Evolutionary conservation across 2,113 vertebrate species (phyloP), one percentile per base, ranked within the genome.

Genomic region (Antechinus flavipes): DNA sequence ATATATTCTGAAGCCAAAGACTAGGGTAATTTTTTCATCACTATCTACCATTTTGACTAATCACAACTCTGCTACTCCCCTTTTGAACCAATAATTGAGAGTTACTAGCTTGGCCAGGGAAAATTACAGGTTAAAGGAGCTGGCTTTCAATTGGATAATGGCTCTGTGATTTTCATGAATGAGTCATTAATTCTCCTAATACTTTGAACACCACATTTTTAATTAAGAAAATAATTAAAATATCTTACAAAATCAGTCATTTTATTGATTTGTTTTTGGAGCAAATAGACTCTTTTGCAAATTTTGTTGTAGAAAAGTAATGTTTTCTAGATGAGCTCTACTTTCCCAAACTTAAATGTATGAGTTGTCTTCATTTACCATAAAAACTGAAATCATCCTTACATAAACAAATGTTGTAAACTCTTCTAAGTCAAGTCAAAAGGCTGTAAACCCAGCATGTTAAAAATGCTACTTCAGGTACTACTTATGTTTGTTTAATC

Each of bases 101-200:
- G 68, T 42, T 84, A 84, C n/a, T n/a, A 23, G 35, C 68, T 84
- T 84, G n/a, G 42, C n/a, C 76, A 92, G 22, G 54, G 76, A 92
- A 89, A 93, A 94, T 0, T 84, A 84, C 68, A 94, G 84, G 42
- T 46, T 93, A 84, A 94, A 95, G 68, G 96, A 94, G 46, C 92
- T 58, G 89, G 55, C 90, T 95, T 95, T 95, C 97, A 96, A 93
- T 14, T 54, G 76, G 97, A 47, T n/a, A 76, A 90, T 94, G 93
- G 84, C 68, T 93, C 12, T 23, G 91, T 90, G 91, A 96, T 91
- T 97, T 95, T 94, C 50, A 89, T 94, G 95, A 96, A 94, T 93
- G 95, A 95, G 91, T 95, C 95, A 95, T 96, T 95, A 97, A 94
- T 95, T 95, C 90, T 92, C 95, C 94, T 93, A 94, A 96, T 89